phyloP scores from a whole-genome alignment of 53 echinoderm and acorn worm genomes.

The Holothuria leucospilota region DNA sequence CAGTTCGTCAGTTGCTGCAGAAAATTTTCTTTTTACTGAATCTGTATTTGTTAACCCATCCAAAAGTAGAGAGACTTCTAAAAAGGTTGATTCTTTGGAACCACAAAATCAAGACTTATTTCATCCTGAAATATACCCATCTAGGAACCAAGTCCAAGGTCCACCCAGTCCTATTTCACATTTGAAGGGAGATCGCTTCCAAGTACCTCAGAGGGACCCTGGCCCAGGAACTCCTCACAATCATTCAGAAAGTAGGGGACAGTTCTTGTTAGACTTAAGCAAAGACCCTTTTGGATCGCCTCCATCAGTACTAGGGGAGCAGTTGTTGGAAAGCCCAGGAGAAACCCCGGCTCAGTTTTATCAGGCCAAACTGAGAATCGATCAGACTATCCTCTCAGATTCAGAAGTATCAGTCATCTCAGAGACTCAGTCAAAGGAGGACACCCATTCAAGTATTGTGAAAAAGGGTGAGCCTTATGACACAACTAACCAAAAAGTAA shows the following conservation, averaged over 20 bases:
- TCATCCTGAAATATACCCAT: constrained; percentile 21
- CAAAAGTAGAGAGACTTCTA: not conserved
- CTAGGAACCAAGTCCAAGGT: not conserved
- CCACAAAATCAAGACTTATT: not conserved
- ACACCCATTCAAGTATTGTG: not conserved
- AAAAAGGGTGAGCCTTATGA: not conserved
- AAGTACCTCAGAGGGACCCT: constrained; percentile 46
- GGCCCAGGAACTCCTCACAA: constrained; percentile 6
- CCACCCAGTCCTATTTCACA: not conserved
- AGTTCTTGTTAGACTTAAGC: constrained; percentile 56
- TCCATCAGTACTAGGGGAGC: constrained; percentile 67
- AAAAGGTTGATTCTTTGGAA: not conserved
- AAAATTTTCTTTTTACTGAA: constrained; percentile 30
- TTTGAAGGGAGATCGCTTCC: constrained; percentile 30
- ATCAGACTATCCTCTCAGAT: constrained; percentile 76
- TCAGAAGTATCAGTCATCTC: constrained; percentile 70
- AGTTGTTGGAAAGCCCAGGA: constrained; percentile 83
- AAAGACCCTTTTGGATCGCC: constrained; percentile 78
- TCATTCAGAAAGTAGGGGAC: constrained; percentile 24
- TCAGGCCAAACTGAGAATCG: constrained; percentile 73
- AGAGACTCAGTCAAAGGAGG: constrained; percentile 41
- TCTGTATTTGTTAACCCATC: constrained; percentile 34
- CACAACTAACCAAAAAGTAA: not conserved
- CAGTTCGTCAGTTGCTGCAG: not conserved
- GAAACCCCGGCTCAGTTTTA: constrained; percentile 87